Evolutionary conservation across 2,888 invertebrate species (phyloP), one percentile per base, ranked within the genome.

Genomic region (Podabrus alpinus): DNA sequence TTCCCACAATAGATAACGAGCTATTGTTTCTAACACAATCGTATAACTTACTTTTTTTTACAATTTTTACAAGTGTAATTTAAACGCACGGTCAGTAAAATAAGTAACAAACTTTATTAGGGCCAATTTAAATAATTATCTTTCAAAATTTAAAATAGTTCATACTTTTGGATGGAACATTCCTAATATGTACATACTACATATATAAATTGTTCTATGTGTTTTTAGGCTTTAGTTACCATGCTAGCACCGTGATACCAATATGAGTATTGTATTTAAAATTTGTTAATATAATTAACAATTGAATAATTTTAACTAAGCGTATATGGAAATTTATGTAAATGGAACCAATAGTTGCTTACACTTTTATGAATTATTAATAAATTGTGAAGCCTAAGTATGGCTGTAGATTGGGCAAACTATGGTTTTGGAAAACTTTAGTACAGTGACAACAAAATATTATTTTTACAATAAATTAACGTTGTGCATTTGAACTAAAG

Each of bases 1-100:
- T 80, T 82, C 82, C 77, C 82, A 82, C 81, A 80, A 69, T 15
- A 74, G 79, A 81, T 81, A 81, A 82, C 80, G 78, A 81, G 78
- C 78, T 79, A 82, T 82, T 82, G 82, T 82, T 71, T 80, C 79
- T 73, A 71, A 78, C 75, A 81, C 79, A 79, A 80, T 79, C 75
- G 79, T 72, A 75, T 74, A 76, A 71, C 72, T 76, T 61, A 64
- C 62, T 79, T 79, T 80, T 79, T 80, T 64, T 64, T 64, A 64
- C 62, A 79, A 76, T 75, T 79, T 74, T 61, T 78, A 79, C 75
- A 69, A 74, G 75, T 75, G 76, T 79, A 79, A 80, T 80, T 80
- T 79, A 77, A 79, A 76, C 75, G 71, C 71, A 74, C 77, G 78
- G 80, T 80, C 80, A 78, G 77, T 73, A 29, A 67, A 70, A 72